Base-by-base conservation (phyloP, 1,140 invertebrate genomes). In the Bombus terrestris region DNA sequence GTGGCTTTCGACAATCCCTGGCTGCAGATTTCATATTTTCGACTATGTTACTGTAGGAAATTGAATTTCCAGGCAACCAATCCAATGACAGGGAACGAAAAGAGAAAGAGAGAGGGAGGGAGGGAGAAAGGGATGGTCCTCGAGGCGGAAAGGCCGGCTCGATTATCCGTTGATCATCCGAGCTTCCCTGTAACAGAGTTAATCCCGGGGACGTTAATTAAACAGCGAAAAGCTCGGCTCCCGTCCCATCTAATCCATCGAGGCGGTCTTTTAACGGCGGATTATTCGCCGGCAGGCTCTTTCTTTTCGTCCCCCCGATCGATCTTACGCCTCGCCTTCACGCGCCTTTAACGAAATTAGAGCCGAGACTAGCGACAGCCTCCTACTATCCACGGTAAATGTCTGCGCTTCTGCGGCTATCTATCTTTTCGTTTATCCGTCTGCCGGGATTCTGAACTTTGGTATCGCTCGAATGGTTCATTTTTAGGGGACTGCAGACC, bases 151-250 rank as follows among this genome's bases (percentile, higher is more conserved):
- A 71, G 68, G 22, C 35, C 66, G 35, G 8, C 66, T 41, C 69
- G 69, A 71, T 71, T 71, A 71, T 71, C 69, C 69, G 69, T 41
- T 71, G 69, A 71, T 71, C 69, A 71, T 39, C 69, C 69, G 37
- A 71, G 69, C 69, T 71, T 41, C 39, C 39, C 37, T 41, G 39
- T 71, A 71, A 71, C 69, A 71, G 39, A 71, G 69, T 71, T 71
- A 71, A 71, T 71, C 69, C 69, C 69, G 25, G 69, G 69, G 69
- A 71, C 69, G 69, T 71, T 71, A 71, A 71, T 71, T 71, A 71
- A 71, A 71, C 69, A 71, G 69, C 69, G 69, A 71, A 71, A 71
- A 71, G 69, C 69, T 71, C 37, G 69, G 69, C 37, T 71, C 69
- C 37, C 37, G 28, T 37, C 35, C 68, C 22, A 37, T 9, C 68